These are phyloP conservation scores for Coracopsis vasa DNA, from an alignment of 2,113 vertebrate genomes.

Conservation along the genomic window DNA sequence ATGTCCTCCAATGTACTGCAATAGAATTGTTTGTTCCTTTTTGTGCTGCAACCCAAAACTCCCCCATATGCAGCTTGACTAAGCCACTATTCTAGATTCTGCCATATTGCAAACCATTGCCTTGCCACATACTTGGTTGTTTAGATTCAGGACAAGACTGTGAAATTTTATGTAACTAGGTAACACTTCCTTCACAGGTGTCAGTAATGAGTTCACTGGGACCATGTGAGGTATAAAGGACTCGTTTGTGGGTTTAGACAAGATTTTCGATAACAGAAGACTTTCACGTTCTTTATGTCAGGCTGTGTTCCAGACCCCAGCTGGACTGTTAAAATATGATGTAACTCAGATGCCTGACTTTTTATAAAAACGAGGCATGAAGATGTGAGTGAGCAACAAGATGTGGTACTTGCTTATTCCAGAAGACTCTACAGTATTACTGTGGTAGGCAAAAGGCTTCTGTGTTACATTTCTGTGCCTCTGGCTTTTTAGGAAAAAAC, in stretches of 20 bases:
- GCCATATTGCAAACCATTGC: neutral
- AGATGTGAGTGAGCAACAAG: neutral
- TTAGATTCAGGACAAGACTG: neutral
- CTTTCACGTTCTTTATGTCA: neutral
- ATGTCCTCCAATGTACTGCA: neutral
- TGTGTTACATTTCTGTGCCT: neutral
- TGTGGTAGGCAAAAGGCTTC: neutral
- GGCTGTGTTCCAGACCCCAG: neutral
- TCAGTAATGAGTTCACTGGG: neutral
- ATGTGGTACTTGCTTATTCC: neutral
- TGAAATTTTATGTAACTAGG: neutral
- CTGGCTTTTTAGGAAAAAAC: neutral
- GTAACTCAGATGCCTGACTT: neutral
- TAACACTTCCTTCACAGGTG: neutral
- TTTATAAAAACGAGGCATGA: neutral
- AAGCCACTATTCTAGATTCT: neutral
- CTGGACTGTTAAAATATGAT: neutral
- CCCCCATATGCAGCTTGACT: neutral
- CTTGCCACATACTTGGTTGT: neutral
- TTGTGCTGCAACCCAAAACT: neutral
- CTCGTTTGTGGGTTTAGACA: neutral
- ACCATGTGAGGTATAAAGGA: neutral
- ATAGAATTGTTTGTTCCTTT: neutral
- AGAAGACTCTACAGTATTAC: neutral
- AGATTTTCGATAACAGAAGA: neutral